A percentile compares a stretch with the other conserved stretches of the same genome.
Evolutionary conservation across 2,113 vertebrate species (phyloP).

Genomic region (Ia io): DNA sequence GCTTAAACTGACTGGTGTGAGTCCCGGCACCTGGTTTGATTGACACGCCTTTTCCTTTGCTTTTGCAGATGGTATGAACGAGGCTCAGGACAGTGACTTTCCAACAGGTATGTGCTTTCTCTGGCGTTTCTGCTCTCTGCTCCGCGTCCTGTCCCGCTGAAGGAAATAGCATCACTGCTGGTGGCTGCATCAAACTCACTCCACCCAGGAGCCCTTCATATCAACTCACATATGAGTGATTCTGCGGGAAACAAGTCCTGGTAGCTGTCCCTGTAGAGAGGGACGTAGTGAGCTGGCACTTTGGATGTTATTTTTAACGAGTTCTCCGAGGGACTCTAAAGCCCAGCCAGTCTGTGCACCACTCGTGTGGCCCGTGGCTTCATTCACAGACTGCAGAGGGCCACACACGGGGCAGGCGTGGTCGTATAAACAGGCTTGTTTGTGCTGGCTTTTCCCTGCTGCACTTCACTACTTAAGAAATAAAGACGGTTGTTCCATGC

Average conservation of each 20-base stretch:
- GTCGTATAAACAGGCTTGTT: not conserved
- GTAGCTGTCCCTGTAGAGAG: not conserved
- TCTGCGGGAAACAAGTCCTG: not conserved
- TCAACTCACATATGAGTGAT: not conserved
- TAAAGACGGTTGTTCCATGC: not conserved
- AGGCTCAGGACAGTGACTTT: constrained; percentile 71
- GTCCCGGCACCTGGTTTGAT: not conserved
- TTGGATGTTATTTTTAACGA: not conserved
- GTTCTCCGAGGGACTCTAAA: not conserved
- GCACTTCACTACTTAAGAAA: not conserved
- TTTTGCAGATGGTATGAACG: constrained; percentile 63
- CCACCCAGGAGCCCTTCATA: not conserved
- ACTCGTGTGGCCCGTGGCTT: not conserved
- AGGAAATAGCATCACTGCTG: not conserved
- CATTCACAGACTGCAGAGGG: not conserved
- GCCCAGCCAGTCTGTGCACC: not conserved
- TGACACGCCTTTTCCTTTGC: constrained; percentile 5
- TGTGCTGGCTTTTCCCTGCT: not conserved
- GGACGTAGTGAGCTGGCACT: not conserved
- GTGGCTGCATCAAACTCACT: not conserved
- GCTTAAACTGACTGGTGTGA: not conserved
- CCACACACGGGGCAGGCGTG: accelerated
- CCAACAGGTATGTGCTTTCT: constrained; percentile 58
- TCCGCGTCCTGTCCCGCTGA: not conserved
- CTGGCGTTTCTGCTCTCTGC: not conserved